Evolutionary conservation across 2,888 invertebrate genomes (phyloP), one percentile per base, ranked within the genome.

Genomic region (Acronicta aceris): DNA sequence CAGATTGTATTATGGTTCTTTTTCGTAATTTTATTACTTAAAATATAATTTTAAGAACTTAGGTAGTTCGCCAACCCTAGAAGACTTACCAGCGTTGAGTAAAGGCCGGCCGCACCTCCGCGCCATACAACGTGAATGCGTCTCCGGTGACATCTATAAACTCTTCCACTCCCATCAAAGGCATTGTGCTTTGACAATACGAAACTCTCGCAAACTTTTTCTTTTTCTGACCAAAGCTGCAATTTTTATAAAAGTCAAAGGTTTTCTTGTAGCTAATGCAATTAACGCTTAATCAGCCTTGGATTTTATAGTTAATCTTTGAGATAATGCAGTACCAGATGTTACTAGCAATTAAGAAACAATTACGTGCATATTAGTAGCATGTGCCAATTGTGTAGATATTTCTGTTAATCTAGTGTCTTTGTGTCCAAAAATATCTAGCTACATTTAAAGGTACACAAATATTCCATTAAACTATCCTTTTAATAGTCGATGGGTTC

Each of bases 71-170:
- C 30, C 75, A 82, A 27, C 81, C 78, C 79, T 82, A 69, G 5
- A 33, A 15, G 16, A 53, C 47, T 70, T 59, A 59, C 60, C 69
- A 74, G 59, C 69, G 61, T 71, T 77, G 68, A 59, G 56, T 72
- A 62, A 72, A 74, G 72, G 70, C 71, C 73, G 68, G 72, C 69
- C 66, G 67, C 76, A 76, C 78, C 81, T 79, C 63, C 65, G 71
- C 71, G 71, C 61, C 53, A 58, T 46, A 36, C 64, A 56, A 60
- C 62, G 48, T 56, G 59, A 78, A 77, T 65, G 58, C 66, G 47
- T 65, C 66, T 70, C 65, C 63, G 42, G 60, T 73, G 68, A 76
- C 79, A 74, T 76, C 79, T 76, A 73, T 71, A 71, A 77, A 68
- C 79, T 73, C 67, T 66, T 70, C 54, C 57, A 65, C 52, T 68